Percentiles rank a stretch among this genome's conserved stretches.
Evolutionary conservation across 2,888 invertebrate species (phyloP).

Genomic region (Myopa testacea): DNA sequence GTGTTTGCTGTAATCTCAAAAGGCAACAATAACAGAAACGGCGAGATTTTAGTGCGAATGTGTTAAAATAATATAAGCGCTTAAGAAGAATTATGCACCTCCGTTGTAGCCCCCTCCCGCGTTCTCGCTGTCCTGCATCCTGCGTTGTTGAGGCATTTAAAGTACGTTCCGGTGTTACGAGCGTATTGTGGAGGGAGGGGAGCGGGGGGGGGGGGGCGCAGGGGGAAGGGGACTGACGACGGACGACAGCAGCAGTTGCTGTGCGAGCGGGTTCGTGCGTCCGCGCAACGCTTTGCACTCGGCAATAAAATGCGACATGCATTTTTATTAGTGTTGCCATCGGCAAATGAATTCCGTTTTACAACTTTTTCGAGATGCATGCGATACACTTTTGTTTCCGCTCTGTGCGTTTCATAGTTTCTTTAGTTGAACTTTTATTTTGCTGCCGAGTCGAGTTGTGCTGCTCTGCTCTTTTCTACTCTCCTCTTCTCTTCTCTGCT

Average conservation of each 20-base stretch:
- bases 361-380: constrained; percentile 38
- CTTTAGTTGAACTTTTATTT: constrained; percentile 12
- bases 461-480: neutral
- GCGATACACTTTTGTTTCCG: constrained; percentile 20
- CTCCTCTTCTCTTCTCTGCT: too few species aligned
- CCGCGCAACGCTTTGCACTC: neutral
- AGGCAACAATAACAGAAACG: neutral
- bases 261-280: neutral
- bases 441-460: neutral
- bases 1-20: constrained; percentile 4
- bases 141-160: neutral
- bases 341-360: constrained; percentile 47
- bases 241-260: neutral
- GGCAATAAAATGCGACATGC: constrained; percentile 57
- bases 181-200: neutral
- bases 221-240: neutral
- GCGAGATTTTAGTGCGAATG: constrained; percentile 29
- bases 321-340: constrained; percentile 61
- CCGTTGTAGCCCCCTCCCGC: neutral
- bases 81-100: constrained; percentile 30
- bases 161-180: neutral
- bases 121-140: neutral
- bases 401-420: constrained; percentile 21
- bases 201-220: neutral
- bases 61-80: constrained; percentile 36